Evolutionary conservation across 2,888 invertebrate species (phyloP).

Genomic region (Ormyrus labotus): DNA sequence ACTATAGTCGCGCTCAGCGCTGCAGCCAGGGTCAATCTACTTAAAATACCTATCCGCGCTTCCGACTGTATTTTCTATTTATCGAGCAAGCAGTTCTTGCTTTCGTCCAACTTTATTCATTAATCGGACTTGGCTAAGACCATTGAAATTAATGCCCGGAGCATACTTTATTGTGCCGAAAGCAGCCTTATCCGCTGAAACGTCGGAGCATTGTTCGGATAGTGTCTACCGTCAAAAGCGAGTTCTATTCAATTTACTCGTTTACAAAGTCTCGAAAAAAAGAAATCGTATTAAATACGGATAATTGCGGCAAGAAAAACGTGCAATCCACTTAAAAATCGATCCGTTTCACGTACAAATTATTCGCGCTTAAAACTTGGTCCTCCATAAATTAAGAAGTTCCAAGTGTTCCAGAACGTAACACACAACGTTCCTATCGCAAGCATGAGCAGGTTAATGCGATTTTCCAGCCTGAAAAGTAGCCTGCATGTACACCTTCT

Average conservation of each 20-base stretch:
- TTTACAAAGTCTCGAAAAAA: no score
- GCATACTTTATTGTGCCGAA: no score
- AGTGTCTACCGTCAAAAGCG: no score
- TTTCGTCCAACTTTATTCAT: conserved; percentile 24
- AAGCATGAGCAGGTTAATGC: not conserved
- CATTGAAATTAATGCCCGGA: conserved; percentile 14
- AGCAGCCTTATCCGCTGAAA: no score
- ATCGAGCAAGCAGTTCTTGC: not conserved
- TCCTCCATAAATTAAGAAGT: conserved; percentile 4
- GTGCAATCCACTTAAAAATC: no score
- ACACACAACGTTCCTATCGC: not conserved
- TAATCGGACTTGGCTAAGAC: conserved; percentile 2
- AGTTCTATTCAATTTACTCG: no score
- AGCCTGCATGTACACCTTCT: not conserved
- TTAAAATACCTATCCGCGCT: conserved; percentile 43
- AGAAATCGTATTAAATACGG: no score
- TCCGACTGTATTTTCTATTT: conserved; percentile 30
- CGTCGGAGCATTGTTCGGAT: no score
- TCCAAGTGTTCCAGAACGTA: not conserved
- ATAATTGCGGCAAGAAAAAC: no score
- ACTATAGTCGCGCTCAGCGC: not conserved
- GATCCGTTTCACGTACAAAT: no score
- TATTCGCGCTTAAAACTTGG: not conserved
- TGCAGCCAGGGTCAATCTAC: conserved; percentile 47
- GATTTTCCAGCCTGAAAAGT: conserved; percentile 7